A percentile compares a stretch with the other conserved stretches of the same genome.
phyloP scores from a whole-genome alignment of 2,113 vertebrate genomes.

The Sigmodon hispidus region DNA sequence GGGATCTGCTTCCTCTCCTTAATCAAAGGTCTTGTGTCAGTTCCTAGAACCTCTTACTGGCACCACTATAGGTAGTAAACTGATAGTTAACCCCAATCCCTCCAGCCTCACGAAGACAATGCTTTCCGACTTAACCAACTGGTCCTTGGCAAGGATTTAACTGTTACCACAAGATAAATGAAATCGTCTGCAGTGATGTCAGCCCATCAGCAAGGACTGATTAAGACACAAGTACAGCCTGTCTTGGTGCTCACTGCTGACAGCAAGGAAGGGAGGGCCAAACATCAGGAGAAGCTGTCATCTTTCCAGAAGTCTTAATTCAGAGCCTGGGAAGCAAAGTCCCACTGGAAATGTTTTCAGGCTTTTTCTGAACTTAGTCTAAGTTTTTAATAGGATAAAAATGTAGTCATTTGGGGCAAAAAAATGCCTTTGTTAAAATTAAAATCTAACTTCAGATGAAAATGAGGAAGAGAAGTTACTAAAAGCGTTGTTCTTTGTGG shows the following conservation, averaged over 20 bases:
- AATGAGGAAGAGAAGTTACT: conserved; percentile 2
- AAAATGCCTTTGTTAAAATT: conserved; percentile 39
- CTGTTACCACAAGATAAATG: conserved; percentile 71
- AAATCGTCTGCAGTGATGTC: conserved; percentile 70
- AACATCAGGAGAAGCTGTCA: conserved; percentile 10
- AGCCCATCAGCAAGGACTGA: conserved; percentile 67
- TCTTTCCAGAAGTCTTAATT: conserved; percentile 35
- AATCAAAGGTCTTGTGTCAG: conserved; percentile 61
- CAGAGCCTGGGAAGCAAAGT: conserved; percentile 4
- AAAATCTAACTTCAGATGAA: conserved; percentile 39
- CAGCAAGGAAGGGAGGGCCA: conserved; percentile 45
- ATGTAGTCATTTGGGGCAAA: neutral
- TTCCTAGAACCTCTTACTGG: conserved; percentile 65
- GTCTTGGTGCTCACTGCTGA: conserved; percentile 49
- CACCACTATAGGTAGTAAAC: conserved; percentile 57
- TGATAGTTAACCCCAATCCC: conserved; percentile 33
- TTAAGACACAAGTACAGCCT: conserved; percentile 61
- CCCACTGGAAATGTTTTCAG: conserved; percentile 44
- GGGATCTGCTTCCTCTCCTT: conserved; percentile 38
- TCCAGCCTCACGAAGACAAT: neutral
- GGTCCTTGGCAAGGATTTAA: conserved; percentile 66
- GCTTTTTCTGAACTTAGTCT: conserved; percentile 38
- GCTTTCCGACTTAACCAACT: conserved; percentile 63
- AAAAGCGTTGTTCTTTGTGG: conserved; percentile 14
- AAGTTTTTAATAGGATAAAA: conserved; percentile 45